Percentiles rank a stretch among this genome's conserved stretches.
These are phyloP conservation scores for Hylyphantes graminicola DNA, from an alignment of 1,140 invertebrate genomes.

Conservation along the genomic window DNA sequence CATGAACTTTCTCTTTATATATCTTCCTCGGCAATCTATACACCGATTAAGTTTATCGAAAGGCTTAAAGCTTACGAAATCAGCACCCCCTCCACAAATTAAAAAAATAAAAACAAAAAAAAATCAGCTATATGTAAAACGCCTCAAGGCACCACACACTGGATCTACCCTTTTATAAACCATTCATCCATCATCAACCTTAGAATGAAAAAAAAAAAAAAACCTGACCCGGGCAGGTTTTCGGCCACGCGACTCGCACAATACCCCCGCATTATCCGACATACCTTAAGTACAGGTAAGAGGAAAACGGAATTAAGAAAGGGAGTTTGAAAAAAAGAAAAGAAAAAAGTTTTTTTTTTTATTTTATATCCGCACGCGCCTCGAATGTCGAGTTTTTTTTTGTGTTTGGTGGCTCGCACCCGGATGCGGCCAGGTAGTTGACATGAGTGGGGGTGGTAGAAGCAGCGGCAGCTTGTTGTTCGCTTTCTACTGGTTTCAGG, in stretches of 20 bases:
- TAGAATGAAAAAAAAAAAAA: not conserved
- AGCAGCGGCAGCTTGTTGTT: constrained; percentile 6
- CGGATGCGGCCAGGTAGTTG: constrained; percentile 37
- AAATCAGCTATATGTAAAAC: no score
- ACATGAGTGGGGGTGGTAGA: constrained; percentile 13
- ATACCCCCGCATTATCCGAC: constrained; percentile 32
- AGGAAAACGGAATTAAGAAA: constrained; percentile 16
- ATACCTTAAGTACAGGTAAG: not conserved
- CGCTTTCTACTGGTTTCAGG: constrained; percentile 22
- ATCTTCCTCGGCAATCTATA: no score
- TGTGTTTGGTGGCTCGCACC: constrained; percentile 20
- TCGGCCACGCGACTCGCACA: constrained; percentile 32
- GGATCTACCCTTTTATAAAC: no score
- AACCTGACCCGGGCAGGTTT: constrained; percentile 10
- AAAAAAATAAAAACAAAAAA: no score
- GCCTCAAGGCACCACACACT: no score
- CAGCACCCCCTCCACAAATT: no score
- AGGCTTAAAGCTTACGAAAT: no score
- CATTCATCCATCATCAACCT: constrained; percentile 24
- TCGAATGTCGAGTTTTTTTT: constrained; percentile 6
- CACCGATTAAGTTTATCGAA: no score
- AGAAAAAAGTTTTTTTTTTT: not conserved
- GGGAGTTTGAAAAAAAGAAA: not conserved
- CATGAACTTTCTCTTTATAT: no score
- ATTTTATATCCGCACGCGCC: constrained; percentile 17